A percentile compares a stretch with the other conserved stretches of the same genome.
These are phyloP conservation scores for Syngnathus acus DNA, from an alignment of 2,797 vertebrate genomes.

Conservation along the genomic window DNA sequence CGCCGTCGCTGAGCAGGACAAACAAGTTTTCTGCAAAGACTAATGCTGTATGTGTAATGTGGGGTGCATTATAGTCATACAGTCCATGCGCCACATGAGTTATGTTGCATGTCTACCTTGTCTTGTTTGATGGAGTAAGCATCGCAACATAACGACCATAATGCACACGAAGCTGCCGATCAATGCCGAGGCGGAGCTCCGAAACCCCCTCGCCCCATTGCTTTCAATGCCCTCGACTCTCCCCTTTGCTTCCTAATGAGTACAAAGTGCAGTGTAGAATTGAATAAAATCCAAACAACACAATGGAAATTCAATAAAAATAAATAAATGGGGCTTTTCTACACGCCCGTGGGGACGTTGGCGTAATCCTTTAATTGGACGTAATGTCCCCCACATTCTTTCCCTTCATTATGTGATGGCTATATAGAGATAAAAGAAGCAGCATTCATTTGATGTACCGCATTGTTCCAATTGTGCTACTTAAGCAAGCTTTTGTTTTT, in stretches of 20 bases:
- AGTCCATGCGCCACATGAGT: constrained; percentile 5
- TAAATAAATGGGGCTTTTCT: constrained; percentile 62
- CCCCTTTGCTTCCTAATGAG: constrained; percentile 44
- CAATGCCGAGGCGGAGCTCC: constrained; percentile 26
- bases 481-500: background rate
- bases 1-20: background rate
- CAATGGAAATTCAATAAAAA: constrained; percentile 54
- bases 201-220: constrained; percentile 29
- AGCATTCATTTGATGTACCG: background rate
- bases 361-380: constrained; percentile 63
- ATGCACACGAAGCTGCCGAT: constrained; percentile 32
- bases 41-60: background rate
- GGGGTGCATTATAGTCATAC: background rate
- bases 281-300: constrained; percentile 56
- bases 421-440: constrained; percentile 4
- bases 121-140: constrained; percentile 29
- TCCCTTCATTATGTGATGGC: constrained; percentile 14
- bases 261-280: constrained; percentile 53
- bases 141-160: constrained; percentile 38
- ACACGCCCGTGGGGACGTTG: constrained; percentile 43
- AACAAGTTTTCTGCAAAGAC: background rate
- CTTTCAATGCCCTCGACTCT: constrained; percentile 21
- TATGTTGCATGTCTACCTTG: constrained; percentile 13
- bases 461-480: constrained; percentile 1
- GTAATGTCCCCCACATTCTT: constrained; percentile 36